phyloP scores from a whole-genome alignment of 2,888 invertebrate species.

The Troglohyphantes excavatus region DNA sequence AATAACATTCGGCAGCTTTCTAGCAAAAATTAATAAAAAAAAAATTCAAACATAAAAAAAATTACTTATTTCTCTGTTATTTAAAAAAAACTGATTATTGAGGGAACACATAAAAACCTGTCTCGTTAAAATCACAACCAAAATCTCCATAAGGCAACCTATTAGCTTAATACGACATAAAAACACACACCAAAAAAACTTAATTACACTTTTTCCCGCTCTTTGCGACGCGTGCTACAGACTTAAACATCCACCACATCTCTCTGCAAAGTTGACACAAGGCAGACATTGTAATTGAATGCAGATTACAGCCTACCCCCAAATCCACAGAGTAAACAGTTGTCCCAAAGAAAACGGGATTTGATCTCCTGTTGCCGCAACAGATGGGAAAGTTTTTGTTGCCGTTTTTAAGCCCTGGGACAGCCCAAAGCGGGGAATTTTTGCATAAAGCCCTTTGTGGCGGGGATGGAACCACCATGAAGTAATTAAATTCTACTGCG shows the following conservation, averaged over 20 bases:
- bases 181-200: constrained; percentile 45
- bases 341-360: constrained; percentile 76
- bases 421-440: constrained; percentile 44
- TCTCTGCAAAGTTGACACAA: constrained; percentile 69
- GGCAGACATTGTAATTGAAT: constrained; percentile 72
- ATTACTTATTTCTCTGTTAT: too few species aligned
- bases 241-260: constrained; percentile 50
- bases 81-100: not conserved
- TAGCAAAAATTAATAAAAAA: too few species aligned
- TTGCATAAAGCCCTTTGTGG: constrained; percentile 69
- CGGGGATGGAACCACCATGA: too few species aligned
- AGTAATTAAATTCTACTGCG: constrained; percentile 74
- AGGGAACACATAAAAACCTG: constrained; percentile 21
- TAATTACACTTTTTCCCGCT: constrained; percentile 34
- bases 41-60: too few species aligned
- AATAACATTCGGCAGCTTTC: too few species aligned
- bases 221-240: constrained; percentile 35
- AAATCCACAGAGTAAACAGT: constrained; percentile 77
- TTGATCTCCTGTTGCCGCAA: constrained; percentile 57
- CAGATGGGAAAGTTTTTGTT: constrained; percentile 77
- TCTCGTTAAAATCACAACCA: constrained; percentile 16
- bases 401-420: constrained; percentile 70
- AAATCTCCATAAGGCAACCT: constrained; percentile 4
- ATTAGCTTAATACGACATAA: constrained; percentile 24
- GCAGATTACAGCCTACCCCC: constrained; percentile 66